Evolutionary conservation across 2,797 vertebrate genomes (phyloP).

Genomic region (Pseudochirops corinnae): DNA sequence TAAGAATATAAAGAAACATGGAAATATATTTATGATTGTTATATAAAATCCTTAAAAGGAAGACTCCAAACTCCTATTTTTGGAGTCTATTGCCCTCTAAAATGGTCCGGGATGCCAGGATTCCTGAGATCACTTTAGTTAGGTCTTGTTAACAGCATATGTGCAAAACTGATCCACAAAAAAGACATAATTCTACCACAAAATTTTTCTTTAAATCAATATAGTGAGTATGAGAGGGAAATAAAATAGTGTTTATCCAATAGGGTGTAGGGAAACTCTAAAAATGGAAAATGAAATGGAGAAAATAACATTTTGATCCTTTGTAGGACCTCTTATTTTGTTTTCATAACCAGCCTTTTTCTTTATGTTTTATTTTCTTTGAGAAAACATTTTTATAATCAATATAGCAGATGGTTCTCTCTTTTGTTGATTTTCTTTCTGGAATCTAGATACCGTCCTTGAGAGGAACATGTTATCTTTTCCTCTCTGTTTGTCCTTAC

Average conservation of each 20-base stretch:
- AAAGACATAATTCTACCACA: not conserved
- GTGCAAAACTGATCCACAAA: not conserved
- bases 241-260: not conserved
- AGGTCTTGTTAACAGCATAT: not conserved
- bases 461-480: conserved; percentile 34
- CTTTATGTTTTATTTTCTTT: conserved; percentile 3
- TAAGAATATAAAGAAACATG: not conserved
- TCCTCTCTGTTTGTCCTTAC: not conserved
- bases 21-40: not conserved
- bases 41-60: not conserved
- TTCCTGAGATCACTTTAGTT: not conserved
- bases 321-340: not conserved
- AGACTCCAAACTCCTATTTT: not conserved
- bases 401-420: conserved; percentile 38
- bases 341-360: conserved; percentile 33
- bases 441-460: conserved; percentile 46
- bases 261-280: not conserved
- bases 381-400: conserved; percentile 1
- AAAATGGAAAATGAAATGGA: not conserved
- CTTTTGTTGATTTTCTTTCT: conserved; percentile 39
- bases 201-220: not conserved
- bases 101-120: not conserved
- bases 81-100: not conserved
- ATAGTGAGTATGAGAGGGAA: not conserved
- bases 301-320: conserved; percentile 4